Conservation (phyloP, 2,888 invertebrate species). For the Agrenia bidenticulata region DNA sequence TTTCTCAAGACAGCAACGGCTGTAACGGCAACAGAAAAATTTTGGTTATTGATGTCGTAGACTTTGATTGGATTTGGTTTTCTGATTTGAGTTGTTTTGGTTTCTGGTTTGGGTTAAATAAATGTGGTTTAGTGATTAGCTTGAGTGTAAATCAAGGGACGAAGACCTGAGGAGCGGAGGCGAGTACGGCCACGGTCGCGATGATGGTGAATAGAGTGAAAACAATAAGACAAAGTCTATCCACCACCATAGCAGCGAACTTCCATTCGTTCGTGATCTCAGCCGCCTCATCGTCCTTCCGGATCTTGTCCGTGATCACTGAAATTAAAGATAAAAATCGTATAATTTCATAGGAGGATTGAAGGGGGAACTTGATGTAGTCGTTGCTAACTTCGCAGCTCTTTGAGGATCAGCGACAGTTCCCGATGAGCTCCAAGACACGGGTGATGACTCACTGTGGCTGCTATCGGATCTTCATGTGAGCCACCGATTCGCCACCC, state of each 20-base stretch:
- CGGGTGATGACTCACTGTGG: constrained; percentile 63
- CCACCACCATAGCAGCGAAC: constrained; percentile 96
- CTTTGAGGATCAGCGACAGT: constrained; percentile 90
- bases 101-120: constrained; percentile 32
- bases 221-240: constrained; percentile 99
- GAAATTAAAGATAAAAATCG: too few relatives aligned
- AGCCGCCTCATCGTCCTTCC: constrained; percentile 90
- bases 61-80: constrained; percentile 27
- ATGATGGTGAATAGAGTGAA: constrained; percentile 98
- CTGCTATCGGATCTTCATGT: constrained; percentile 59
- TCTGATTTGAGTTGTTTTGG: constrained; percentile 27
- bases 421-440: constrained; percentile 92
- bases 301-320: constrained; percentile 86
- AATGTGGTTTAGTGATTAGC: constrained; percentile 39
- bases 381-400: constrained; percentile 63
- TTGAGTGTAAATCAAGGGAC: constrained; percentile 50
- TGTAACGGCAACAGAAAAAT: constrained; percentile 46
- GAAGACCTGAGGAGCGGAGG: constrained; percentile 80
- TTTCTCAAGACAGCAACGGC: constrained; percentile 50
- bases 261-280: constrained; percentile 98
- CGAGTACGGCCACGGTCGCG: constrained; percentile 94
- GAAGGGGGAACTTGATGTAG: too few relatives aligned
- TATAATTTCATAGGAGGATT: too few relatives aligned
- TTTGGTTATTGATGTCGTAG: constrained; percentile 35
- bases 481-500: constrained; percentile 64